These are phyloP conservation scores for Aphis gossypii DNA, from an alignment of 1,140 invertebrate genomes.

Conservation along the genomic window DNA sequence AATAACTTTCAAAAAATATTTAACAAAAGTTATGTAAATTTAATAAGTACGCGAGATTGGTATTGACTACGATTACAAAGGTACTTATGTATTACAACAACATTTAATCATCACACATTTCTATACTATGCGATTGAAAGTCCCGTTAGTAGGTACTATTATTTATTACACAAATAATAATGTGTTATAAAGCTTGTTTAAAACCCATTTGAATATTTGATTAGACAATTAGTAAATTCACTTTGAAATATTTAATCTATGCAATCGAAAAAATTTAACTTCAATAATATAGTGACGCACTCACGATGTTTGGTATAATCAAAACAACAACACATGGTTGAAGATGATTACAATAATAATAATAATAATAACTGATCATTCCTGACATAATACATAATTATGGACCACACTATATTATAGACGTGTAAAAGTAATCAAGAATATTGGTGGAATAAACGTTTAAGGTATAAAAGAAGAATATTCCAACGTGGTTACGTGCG, in stretches of 20 bases:
- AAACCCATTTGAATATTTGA: neutral
- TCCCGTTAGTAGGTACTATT: neutral
- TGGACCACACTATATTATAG: neutral
- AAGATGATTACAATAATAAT: neutral
- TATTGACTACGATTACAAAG: neutral
- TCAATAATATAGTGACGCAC: neutral
- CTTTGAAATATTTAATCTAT: neutral
- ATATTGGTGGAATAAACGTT: slow-evolving; percentile 3
- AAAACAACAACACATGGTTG: neutral
- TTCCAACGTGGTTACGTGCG: neutral
- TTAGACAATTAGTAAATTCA: neutral
- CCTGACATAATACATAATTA: neutral
- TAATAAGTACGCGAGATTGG: neutral
- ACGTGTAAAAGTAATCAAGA: neutral
- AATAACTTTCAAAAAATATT: neutral
- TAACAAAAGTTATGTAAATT: neutral
- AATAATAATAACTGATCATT: neutral
- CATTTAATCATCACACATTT: neutral
- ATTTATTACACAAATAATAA: neutral
- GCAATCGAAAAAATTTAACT: neutral
- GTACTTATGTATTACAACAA: neutral
- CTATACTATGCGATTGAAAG: neutral
- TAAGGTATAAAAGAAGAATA: neutral
- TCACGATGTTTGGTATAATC: neutral
- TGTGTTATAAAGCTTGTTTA: neutral